Evolutionary conservation across 2,797 vertebrate genomes (phyloP), one percentile per base, ranked within the genome.

Genomic region (Tachyglossus aculeatus): DNA sequence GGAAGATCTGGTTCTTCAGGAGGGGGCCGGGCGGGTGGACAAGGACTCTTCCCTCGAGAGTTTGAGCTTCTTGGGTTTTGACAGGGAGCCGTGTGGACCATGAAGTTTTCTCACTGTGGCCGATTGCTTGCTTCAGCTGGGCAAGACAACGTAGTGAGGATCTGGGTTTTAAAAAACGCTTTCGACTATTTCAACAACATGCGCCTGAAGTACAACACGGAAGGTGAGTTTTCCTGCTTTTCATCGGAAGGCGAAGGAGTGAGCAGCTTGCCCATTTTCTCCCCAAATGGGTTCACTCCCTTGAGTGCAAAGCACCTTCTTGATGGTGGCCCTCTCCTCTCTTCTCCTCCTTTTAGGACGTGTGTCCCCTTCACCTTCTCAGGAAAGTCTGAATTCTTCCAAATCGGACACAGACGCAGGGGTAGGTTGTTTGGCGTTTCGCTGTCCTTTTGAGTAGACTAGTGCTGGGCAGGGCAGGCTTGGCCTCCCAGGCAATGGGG

Each of bases 131-230:
- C 98, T 5, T 95, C 95, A 13, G 98, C 96, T 7, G 98, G 98
- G 29, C 98, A 99, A 84, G 98, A 99, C 80, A 99, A 99, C 0
- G 92, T 98, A 61, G 98, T 99, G 33, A 94, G 98, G 75, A 99
- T 99, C 91, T 99, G 98, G 98, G 97, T 97, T 77, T 89, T 99
- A 67, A 99, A 98, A 91, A 97, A 96, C 8, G 96, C 97, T 60
- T 98, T 97, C 69, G 98, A 99, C 88, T 99, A 98, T 87, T 99
- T 99, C 87, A 98, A 98, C 86, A 99, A 99, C 86, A 99, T 99
- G 98, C 91, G 98, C 82, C 92, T 98, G 88, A 99, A 99, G 88
- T 99, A 99, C 88, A 99, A 99, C 89, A 98, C 97, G 10, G 98
- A 99, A 93, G 95, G 95, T 95, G 92, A n/a, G n/a, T 29, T 47